Base-by-base conservation (phyloP, 2,888 invertebrate genomes). In the Andrena fulva region DNA sequence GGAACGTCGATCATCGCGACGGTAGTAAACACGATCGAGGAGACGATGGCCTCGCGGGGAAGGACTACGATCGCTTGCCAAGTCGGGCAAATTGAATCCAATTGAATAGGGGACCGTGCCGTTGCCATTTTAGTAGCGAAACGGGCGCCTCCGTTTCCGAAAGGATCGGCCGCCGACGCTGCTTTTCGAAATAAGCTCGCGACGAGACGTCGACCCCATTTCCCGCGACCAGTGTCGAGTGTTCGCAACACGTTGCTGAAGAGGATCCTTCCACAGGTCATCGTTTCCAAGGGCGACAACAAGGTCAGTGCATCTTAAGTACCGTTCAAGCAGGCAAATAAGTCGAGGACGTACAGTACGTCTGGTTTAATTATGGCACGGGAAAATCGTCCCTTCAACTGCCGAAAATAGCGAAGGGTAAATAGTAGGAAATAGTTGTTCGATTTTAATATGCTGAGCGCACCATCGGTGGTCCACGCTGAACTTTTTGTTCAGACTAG, bases 91-190 rank as follows among this genome's bases (percentile, higher is more conserved):
- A 66, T 79, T 64, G 64, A 52, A 66, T 59, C 27, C 78, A 35
- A 70, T 66, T 10, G 59, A 66, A 66, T 35, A 29, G 35, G n/a
- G 52, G 60, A 66, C 52, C 64, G 59, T 52, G 64, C 70, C 52
- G 64, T 77, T 77, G 59, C 64, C 79, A 31, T 79, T 77, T 77
- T 56, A 66, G 59, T 35, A 42, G 52, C 68, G 54, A n/a, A 29
- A 50, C 29, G 48, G 12, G 4, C 12, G 48, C 29, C 16, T 24
- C 29, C 35, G n/a, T 27, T 29, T 59, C 42, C n/a, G 16, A 42
- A 29, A 12, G 56, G 24, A 33, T 54, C 68, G 68, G 54, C 33
- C 35, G 59, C 56, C 56, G 59, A 33, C 42, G 56, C 56, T 29
- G 69, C 29, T 42, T 59, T 62, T 48, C 59, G 59, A 56, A 56